phyloP scores from a whole-genome alignment of 1,140 invertebrate genomes.

The Theocolax elegans region DNA sequence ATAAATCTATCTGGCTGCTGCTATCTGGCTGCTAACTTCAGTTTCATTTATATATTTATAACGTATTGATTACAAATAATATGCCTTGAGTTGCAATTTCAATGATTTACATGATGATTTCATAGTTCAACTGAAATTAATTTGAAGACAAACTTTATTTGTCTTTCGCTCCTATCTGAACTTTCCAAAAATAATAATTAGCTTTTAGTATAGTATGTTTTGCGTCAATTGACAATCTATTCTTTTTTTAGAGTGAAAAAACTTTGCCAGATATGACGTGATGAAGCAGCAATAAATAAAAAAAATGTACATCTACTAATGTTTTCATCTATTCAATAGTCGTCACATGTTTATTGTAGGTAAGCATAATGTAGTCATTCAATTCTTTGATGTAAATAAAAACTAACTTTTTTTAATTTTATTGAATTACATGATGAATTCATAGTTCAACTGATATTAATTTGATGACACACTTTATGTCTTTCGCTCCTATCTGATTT shows the following conservation, averaged over 20 bases:
- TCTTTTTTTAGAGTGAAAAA: neutral
- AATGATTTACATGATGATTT: slow-evolving; percentile 53
- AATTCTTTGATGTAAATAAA: too few species aligned
- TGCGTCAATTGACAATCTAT: too few species aligned
- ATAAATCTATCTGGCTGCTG: too few species aligned
- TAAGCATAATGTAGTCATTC: too few species aligned
- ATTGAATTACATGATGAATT: slow-evolving; percentile 55
- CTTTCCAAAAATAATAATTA: slow-evolving; percentile 3
- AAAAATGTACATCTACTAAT: neutral
- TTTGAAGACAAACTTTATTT: slow-evolving; percentile 49
- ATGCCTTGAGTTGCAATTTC: neutral
- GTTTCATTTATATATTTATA: neutral
- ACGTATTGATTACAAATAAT: neutral
- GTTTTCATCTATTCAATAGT: neutral
- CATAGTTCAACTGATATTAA: slow-evolving; percentile 61
- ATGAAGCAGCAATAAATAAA: too few species aligned
- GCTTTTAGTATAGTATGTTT: too few species aligned
- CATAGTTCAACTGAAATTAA: slow-evolving; percentile 62
- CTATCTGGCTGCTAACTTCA: too few species aligned
- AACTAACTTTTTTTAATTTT: slow-evolving; percentile 1
- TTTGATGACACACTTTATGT: slow-evolving; percentile 52
- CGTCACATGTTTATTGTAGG: neutral
- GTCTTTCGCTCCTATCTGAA: slow-evolving; percentile 67
- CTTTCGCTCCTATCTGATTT: slow-evolving; percentile 66
- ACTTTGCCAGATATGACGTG: too few species aligned